phyloP scores from a whole-genome alignment of 2,888 invertebrate genomes.

The Meteorus colon region DNA sequence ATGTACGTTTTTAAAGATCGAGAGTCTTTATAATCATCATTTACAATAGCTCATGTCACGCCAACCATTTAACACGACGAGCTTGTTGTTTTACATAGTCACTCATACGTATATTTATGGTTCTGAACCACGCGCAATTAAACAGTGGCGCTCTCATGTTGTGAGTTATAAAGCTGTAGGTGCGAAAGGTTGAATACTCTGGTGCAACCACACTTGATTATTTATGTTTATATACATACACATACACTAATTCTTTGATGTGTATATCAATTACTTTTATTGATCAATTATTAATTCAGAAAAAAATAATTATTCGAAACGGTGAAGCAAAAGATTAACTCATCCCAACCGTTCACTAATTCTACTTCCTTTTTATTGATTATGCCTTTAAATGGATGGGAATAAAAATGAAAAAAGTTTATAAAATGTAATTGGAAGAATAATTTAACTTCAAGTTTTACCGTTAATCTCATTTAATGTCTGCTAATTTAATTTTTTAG shows the following conservation, averaged over 20 bases:
- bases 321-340: no score
- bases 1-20: slow-evolving; percentile 36
- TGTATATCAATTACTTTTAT: no score
- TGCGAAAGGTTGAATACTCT: background rate
- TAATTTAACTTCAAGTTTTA: no score
- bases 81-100: slow-evolving; percentile 38
- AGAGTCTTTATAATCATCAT: slow-evolving; percentile 39
- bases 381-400: no score
- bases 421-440: no score
- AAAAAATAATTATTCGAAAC: no score
- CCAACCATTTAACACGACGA: slow-evolving; percentile 50
- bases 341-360: no score
- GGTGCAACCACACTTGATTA: background rate
- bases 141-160: background rate
- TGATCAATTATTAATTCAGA: no score
- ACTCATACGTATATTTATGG: slow-evolving; percentile 17
- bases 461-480: no score
- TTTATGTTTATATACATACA: background rate
- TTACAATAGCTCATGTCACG: slow-evolving; percentile 53
- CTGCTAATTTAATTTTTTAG: no score
- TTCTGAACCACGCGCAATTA: slow-evolving; percentile 10
- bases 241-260: background rate
- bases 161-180: background rate
- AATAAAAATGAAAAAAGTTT: no score
- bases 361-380: no score